Evolutionary conservation across 2,888 invertebrate genomes (phyloP), one percentile per base, ranked within the genome.

Genomic region (Drosophila anceps): DNA sequence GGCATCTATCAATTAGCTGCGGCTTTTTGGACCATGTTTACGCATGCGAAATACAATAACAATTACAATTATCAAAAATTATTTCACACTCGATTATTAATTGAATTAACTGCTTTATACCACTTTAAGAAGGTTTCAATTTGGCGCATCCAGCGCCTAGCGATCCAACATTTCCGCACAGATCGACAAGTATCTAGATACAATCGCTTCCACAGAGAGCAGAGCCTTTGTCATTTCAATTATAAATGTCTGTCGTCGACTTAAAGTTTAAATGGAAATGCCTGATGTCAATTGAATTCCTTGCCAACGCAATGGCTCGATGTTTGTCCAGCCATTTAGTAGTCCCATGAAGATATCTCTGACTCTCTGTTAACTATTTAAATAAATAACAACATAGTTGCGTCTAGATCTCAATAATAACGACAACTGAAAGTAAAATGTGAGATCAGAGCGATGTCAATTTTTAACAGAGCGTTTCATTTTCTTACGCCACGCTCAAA

Each of bases 81-180:
- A 65, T 76, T 84, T 84, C 73, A 81, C 84, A 90, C 90, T 68
- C 46, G 73, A 64, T 77, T 80, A 79, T 79, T 88, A 90, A 86
- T 86, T 86, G 69, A 90, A 83, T 90, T 81, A 85, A 86, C 86
- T 83, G 86, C 86, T 76, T 86, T 79, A 76, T 86, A 79, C 90
- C 89, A 88, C 89, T 88, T 86, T 70, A 63, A 81, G 76, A 90
- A 72, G 77, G 84, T 88, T 77, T 84, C 57, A 70, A 65, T 70
- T 79, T 73, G 65, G 44, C 51, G 41, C 65, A 55, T 37, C 41
- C 20, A 43, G 61, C 51, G 29, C 48, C 39, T 48, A 43, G 29
- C 64, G 50, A 31, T 57, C 63, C 68, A 33, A 65, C 29, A 63
- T 62, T 63, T 74, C 66, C 77, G 65, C 65, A 75, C 68, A 46